These are phyloP conservation scores for Ceratoteleas bidentatus DNA, from an alignment of 1,140 invertebrate genomes.

Conservation along the genomic window DNA sequence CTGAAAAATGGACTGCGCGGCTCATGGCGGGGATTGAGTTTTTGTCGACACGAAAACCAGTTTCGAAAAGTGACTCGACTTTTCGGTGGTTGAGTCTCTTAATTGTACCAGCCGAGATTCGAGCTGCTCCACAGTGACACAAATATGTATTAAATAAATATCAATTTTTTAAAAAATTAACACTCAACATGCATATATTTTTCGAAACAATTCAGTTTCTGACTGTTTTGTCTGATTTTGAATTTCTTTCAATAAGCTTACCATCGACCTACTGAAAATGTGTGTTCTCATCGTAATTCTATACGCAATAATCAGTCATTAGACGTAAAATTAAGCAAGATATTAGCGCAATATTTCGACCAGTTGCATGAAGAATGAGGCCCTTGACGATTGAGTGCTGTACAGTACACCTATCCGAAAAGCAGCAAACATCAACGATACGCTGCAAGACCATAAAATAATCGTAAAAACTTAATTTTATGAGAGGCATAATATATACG, in stretches of 20 bases:
- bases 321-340: constrained; percentile 44
- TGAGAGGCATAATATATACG: constrained; percentile 81
- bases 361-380: constrained; percentile 56
- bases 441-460: constrained; percentile 80
- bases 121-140: no score
- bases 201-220: not conserved
- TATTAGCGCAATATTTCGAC: constrained; percentile 44
- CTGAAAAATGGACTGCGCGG: constrained; percentile 14
- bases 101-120: no score
- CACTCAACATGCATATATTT: no score
- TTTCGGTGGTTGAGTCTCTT: no score
- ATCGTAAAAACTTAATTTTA: constrained; percentile 83
- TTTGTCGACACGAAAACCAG: not conserved
- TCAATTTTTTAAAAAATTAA: no score
- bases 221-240: no score
- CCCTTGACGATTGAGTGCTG: constrained; percentile 50
- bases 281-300: constrained; percentile 23
- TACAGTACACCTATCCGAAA: constrained; percentile 69
- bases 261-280: constrained; percentile 7
- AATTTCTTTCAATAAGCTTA: not conserved
- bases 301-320: constrained; percentile 39
- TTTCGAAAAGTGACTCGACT: not conserved
- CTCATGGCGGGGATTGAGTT: constrained; percentile 6
- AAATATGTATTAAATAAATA: no score
- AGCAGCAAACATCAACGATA: constrained; percentile 75